Evolutionary conservation across 2,113 vertebrate genomes (phyloP), one percentile per base, ranked within the genome.

Genomic region (Psammodynastes pulverulentus): DNA sequence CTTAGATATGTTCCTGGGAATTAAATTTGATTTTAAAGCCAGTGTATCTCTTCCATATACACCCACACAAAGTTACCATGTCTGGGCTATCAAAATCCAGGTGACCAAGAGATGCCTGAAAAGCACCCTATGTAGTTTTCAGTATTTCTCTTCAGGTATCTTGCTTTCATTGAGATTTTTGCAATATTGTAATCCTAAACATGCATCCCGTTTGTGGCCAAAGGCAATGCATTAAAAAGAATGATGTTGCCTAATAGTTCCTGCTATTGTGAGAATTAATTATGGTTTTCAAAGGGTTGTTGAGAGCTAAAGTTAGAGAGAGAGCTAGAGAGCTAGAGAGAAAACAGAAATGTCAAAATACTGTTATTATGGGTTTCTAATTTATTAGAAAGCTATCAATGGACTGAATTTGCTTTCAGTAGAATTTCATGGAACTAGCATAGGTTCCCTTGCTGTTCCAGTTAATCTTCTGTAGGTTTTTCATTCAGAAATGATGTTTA

Each of bases 241-340:
- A 96, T 95, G 95, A 96, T 96, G 96, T 96, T 93, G 95, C 95
- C 94, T 96, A 96, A 96, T 95, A 96, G 93, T 87, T 96, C 90
- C 89, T 94, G 90, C 93, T 96, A 90, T 95, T 95, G 94, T 95
- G 95, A 96, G 94, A 94, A 97, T 96, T 97, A 97, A 96, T 97
- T 96, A 96, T 95, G 95, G 94, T 96, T 96, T 96, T 87, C 94
- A 94, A 96, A 94, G 94, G 93, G 93, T 79, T 96, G 48, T 95
- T 86, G 92, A 96, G 95, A 96, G 86, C 34, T 91, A 94, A 86
- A 91, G 93, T 96, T 95, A 93, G n/a, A 95, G 95, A 93, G 94
- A 51, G 26, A 53, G 67, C n/a, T n/a, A n/a, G n/a, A n/a, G n/a
- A n/a, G n/a, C n/a, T n/a, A 49, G 24, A 51, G 67, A 79, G 26